A percentile compares a stretch with the other conserved stretches of the same genome.
These are phyloP conservation scores for Lasioglossum lativentre DNA, from an alignment of 2,888 invertebrate genomes.

Conservation along the genomic window DNA sequence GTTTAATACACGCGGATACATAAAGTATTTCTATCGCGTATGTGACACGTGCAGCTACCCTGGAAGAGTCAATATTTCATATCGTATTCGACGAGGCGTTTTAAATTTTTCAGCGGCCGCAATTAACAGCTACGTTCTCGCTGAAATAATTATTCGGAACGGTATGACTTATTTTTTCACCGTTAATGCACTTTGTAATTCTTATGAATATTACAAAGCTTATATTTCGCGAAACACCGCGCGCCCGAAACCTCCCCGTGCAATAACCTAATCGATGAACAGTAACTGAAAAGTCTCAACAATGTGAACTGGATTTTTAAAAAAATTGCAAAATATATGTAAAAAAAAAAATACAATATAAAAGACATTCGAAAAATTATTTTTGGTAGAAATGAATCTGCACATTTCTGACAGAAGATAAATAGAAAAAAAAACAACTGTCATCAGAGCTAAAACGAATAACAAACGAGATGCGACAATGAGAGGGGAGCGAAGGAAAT, in stretches of 20 bases:
- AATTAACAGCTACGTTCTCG: neutral
- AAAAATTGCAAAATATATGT: no score
- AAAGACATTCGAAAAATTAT: neutral
- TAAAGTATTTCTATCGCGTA: slow-evolving; percentile 1
- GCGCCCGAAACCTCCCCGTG: neutral
- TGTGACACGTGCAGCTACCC: neutral
- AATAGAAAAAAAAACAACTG: neutral
- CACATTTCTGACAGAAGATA: neutral
- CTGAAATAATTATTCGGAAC: neutral
- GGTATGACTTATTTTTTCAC: neutral
- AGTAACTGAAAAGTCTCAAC: neutral
- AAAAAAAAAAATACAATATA: no score
- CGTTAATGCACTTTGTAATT: neutral
- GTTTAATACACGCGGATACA: neutral
- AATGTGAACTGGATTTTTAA: no score
- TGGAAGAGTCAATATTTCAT: slow-evolving; percentile 1
- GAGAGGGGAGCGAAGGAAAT: slow-evolving; percentile 66
- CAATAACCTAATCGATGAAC: neutral
- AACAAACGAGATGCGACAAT: slow-evolving; percentile 30
- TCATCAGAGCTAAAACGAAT: neutral
- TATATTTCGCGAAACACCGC: no score
- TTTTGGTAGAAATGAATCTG: neutral
- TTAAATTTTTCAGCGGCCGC: neutral
- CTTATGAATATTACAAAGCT: neutral
- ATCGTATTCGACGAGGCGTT: neutral